Base-by-base conservation (phyloP, 2,888 invertebrate species). In the Drosophila conformis region DNA sequence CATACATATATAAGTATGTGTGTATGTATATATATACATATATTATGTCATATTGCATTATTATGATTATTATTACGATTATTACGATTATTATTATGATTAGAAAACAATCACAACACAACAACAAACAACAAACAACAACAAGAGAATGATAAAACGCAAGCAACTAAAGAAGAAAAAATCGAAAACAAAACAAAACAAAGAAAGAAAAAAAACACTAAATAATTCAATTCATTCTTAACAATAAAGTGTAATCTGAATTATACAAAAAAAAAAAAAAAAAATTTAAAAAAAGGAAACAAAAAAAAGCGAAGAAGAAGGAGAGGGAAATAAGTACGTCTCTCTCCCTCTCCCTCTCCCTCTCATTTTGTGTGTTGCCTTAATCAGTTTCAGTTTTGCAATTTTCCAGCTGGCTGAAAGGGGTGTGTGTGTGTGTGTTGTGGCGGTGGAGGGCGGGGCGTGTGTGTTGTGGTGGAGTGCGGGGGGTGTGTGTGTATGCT, bases 151-250 rank as follows among this genome's bases (percentile, higher is more conserved):
- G 58, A 68, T 57, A 48, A 65, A 67, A 67, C 54, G 58, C 57
- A 69, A 68, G 59, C 62, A 78, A 78, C 64, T 75, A 77, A 71
- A 75, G 54, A 31, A 31, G 29, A 38, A 78, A 75, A 74, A 66
- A 69, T 35, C 27, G 27, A 49, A 62, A 67, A 69, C 25, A 59
- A 72, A 82, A 75, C 71, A 77, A 74, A 57, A 40, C 38, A 56
- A 40, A 38, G 65, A 52, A 73, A 58, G 71, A 73, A 54, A 65
- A 65, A 58, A 60, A 77, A 75, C 76, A 79, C 76, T 82, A 75
- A 88, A 81, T 86, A 90, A 91, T 90, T 91, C 90, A 91, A 91
- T 91, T 91, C 90, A 91, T 91, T 91, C 91, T 91, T 91, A 91
- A 91, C 82, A 69, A 91, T 90, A 91, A 91, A 91, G 78, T 91